These are phyloP conservation scores for mouse (Mus musculus) DNA, from an alignment of 2,113 vertebrate species.

Conservation along the genomic window DNA sequence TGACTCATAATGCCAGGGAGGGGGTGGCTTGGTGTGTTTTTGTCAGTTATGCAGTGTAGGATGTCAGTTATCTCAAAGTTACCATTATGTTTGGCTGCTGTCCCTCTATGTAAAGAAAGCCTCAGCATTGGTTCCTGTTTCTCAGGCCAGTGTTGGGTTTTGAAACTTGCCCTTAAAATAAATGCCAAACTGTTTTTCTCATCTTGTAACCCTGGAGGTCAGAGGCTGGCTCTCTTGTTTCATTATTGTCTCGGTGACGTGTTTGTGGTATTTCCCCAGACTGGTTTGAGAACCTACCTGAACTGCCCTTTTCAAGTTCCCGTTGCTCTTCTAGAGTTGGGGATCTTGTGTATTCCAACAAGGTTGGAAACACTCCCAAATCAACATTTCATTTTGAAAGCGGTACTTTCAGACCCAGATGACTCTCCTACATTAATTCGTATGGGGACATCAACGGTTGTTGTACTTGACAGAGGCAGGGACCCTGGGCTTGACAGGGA, in stretches of 20 bases:
- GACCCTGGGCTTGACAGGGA: not conserved
- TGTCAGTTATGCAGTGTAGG: slow-evolving; percentile 71
- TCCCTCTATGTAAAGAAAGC: slow-evolving; percentile 32
- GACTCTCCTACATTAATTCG: not conserved
- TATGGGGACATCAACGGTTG: not conserved
- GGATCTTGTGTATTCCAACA: not conserved
- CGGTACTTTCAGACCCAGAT: slow-evolving; percentile 22
- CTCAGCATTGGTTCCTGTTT: slow-evolving; percentile 24
- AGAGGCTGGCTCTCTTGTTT: not conserved
- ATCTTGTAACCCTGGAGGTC: not conserved
- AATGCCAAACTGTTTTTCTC: slow-evolving; percentile 20
- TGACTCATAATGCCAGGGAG: slow-evolving; percentile 70
- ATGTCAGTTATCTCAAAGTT: slow-evolving; percentile 71
- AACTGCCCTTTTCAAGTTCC: slow-evolving; percentile 23
- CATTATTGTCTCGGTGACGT: not conserved
- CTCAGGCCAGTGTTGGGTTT: slow-evolving; percentile 20
- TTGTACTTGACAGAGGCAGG: not conserved
- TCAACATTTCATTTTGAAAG: not conserved
- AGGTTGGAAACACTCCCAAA: not conserved
- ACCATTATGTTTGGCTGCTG: slow-evolving; percentile 61
- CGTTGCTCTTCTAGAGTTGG: not conserved
- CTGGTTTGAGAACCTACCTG: not conserved
- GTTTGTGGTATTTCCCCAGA: not conserved
- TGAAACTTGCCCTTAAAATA: slow-evolving; percentile 60
- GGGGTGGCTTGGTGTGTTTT: slow-evolving; percentile 78